These are phyloP conservation scores for Drosophila varians DNA, from an alignment of 1,140 invertebrate genomes.

Conservation along the genomic window DNA sequence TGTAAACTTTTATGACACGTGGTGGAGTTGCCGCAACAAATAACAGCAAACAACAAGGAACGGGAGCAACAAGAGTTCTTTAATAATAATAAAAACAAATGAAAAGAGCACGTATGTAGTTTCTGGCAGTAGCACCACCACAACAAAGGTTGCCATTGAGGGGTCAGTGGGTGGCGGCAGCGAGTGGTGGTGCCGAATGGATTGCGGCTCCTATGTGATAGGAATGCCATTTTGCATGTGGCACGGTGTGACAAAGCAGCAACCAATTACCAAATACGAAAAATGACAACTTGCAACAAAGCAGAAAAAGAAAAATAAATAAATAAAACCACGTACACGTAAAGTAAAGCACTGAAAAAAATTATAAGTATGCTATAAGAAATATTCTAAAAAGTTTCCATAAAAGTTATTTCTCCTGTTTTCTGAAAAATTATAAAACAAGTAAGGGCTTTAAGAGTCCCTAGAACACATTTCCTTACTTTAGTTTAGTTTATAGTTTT, in stretches of 20 bases:
- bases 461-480: no score
- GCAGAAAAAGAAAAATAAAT: conserved; percentile 8
- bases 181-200: conserved; percentile 18
- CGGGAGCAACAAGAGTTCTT: conserved; percentile 68
- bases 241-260: conserved; percentile 74
- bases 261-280: conserved; percentile 80
- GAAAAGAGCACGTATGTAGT: conserved; percentile 77
- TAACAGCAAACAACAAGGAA: conserved; percentile 36
- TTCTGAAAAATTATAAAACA: no score
- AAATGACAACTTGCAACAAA: conserved; percentile 76
- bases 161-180: conserved; percentile 5
- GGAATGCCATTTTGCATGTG: conserved; percentile 75
- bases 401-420: no score
- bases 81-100: conserved; percentile 82
- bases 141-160: conserved; percentile 22
- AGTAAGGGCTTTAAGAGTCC: no score
- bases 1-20: conserved; percentile 81
- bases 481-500: no score
- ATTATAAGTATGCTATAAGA: conserved; percentile 1
- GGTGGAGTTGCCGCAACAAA: conserved; percentile 66
- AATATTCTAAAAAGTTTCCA: neutral
- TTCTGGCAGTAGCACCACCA: conserved; percentile 35
- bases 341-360: conserved; percentile 20
- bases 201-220: conserved; percentile 53
- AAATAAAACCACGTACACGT: conserved; percentile 8